Conservation (phyloP, 2,113 vertebrate genomes). For the Rostratula benghalensis region DNA sequence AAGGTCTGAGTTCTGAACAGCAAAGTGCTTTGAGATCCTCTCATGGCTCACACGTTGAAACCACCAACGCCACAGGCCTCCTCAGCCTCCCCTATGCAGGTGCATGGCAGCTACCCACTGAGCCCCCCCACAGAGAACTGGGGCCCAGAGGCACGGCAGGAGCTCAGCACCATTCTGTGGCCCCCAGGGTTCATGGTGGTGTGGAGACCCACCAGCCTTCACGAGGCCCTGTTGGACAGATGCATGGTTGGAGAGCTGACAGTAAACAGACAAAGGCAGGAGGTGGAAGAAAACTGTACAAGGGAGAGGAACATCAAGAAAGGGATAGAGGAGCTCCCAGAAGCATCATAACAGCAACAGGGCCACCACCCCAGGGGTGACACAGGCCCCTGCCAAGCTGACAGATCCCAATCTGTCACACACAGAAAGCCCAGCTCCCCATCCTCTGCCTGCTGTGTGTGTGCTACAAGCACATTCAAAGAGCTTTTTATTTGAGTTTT, state of each 20-base stretch:
- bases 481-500: not conserved
- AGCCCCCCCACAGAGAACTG: too few species aligned
- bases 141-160: not conserved
- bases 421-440: not conserved
- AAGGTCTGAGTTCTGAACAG: not conserved
- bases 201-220: not conserved
- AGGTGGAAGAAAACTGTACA: not conserved
- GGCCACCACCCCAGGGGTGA: not conserved
- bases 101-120: accelerated
- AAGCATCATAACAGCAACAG: not conserved
- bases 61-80: not conserved
- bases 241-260: not conserved
- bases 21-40: not conserved
- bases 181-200: accelerated
- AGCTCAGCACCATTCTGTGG: not conserved
- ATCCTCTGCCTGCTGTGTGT: not conserved
- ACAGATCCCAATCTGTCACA: not conserved
- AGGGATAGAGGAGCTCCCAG: not conserved
- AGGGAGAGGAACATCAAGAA: not conserved
- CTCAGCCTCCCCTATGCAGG: not conserved
- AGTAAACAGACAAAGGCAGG: not conserved
- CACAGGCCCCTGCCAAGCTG: not conserved
- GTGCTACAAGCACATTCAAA: not conserved
- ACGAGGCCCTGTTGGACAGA: not conserved
- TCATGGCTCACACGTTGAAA: not conserved